Evolutionary conservation across 2,113 vertebrate genomes (phyloP).

Genomic region (Pollachius pollachius): DNA sequence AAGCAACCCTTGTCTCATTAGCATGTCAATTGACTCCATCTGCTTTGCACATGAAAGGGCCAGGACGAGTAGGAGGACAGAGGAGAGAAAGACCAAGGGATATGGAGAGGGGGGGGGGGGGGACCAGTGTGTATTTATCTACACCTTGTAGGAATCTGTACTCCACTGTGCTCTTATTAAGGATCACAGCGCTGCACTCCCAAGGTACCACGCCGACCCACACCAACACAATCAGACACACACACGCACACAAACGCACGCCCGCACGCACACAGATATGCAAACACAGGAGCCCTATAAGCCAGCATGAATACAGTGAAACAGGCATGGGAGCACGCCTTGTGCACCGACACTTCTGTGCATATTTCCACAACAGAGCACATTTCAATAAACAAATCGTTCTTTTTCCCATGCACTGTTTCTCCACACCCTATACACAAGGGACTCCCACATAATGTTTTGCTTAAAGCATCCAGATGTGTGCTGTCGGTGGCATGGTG

Average conservation of each 20-base stretch:
- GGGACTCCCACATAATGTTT: background rate
- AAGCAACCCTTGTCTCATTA: conserved; percentile 82
- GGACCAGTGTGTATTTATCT: conserved; percentile 55
- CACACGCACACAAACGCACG: conserved; percentile 14
- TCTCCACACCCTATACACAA: conserved; percentile 7
- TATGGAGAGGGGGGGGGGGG: conserved; percentile 22
- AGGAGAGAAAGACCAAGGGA: conserved; percentile 56
- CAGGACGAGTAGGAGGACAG: conserved; percentile 72
- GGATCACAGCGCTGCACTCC: conserved; percentile 46
- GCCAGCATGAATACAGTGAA: too few relatives aligned
- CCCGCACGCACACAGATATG: conserved; percentile 4
- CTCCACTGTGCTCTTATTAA: conserved; percentile 62
- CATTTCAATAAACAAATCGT: background rate
- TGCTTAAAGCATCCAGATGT: conserved; percentile 31
- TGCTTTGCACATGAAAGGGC: conserved; percentile 85
- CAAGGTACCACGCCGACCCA: background rate
- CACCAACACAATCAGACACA: background rate
- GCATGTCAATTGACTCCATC: conserved; percentile 85
- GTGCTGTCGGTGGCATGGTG: conserved; percentile 14
- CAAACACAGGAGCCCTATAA: background rate
- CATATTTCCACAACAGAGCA: background rate
- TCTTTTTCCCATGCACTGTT: background rate
- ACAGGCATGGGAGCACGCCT: too few relatives aligned
- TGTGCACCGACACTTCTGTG: background rate
- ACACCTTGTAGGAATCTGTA: conserved; percentile 68